Base-by-base conservation (phyloP, 1,140 invertebrate genomes). In the Choristoneura fumiferana region DNA sequence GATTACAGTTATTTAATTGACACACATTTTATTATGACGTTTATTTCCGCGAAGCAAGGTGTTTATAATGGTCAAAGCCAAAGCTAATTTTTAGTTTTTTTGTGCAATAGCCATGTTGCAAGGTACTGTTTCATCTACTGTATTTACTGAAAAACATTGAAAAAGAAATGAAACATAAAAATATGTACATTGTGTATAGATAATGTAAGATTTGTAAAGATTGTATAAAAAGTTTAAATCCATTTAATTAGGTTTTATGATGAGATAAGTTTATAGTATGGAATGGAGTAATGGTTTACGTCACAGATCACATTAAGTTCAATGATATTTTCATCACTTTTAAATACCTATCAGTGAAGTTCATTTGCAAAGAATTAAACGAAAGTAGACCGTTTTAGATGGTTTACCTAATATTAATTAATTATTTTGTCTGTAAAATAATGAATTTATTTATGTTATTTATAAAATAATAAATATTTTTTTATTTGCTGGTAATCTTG, bases 81-180 rank as follows among this genome's bases (percentile, higher is more conserved):
- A 88, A 88, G 85, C 84, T 85, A 87, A 79, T 81, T 68, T 83
- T 86, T 84, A 82, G 77, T 76, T 77, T 37, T 74, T 71, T 79
- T 83, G 85, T 88, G 85, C 85, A 88, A 88, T 88, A 88, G 71
- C 62, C 61, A 57, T 74, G 84, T 88, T 88, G 85, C 84, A 80
- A 81, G 87, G 84, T 88, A 88, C 77, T 85, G 83, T 78, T 78
- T 75, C 54, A 55, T 40, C 35, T 53, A 58, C 37, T 43, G 55
- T 59, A 57, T 62, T 61, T 80, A 78, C 75, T 66, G 56, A 63
- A 63, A 71, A 76, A 69, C 68, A 62, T 61, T 60, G 65, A 67
- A 69, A 71, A 64, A 57, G 65, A 70, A 71, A 73, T 67, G 66
- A 57, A 65, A 72, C 73, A 71, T 63, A 69, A 73, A 60, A 56